phyloP scores from a whole-genome alignment of 2,888 invertebrate genomes.

The Ctena decussata region DNA sequence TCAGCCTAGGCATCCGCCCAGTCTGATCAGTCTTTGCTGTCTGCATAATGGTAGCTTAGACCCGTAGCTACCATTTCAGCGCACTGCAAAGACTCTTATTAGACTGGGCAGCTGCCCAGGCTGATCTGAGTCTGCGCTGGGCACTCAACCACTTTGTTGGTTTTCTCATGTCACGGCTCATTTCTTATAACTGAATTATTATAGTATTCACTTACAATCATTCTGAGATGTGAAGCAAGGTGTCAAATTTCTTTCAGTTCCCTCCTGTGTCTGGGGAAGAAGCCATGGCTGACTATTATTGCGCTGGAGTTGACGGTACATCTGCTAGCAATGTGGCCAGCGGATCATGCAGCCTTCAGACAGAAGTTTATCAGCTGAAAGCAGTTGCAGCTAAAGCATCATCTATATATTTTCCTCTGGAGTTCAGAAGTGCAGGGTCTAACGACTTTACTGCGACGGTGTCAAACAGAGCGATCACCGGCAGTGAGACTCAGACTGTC shows the following conservation, averaged over 20 bases:
- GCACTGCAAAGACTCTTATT: no score
- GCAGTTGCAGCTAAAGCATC: slow-evolving; percentile 23
- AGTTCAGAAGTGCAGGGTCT: slow-evolving; percentile 49
- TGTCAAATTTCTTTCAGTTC: not conserved
- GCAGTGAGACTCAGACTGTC: not conserved
- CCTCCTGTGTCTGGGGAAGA: not conserved
- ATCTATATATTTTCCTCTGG: slow-evolving; percentile 42
- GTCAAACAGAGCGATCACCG: slow-evolving; percentile 19
- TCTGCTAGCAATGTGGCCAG: not conserved
- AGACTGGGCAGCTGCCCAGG: no score
- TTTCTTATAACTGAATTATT: no score
- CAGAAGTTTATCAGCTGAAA: slow-evolving; percentile 22
- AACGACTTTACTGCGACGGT: slow-evolving; percentile 43
- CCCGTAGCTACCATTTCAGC: no score
- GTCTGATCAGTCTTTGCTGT: no score
- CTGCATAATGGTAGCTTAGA: no score
- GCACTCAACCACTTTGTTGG: no score
- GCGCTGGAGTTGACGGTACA: not conserved
- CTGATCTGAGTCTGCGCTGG: no score
- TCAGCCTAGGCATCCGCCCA: no score
- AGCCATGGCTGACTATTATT: slow-evolving; percentile 31
- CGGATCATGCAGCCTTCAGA: not conserved
- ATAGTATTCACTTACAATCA: no score
- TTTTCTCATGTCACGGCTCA: no score
- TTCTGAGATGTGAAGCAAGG: no score